Evolutionary conservation across 1,140 invertebrate genomes (phyloP).

Genomic region (Nasonia vitripennis): DNA sequence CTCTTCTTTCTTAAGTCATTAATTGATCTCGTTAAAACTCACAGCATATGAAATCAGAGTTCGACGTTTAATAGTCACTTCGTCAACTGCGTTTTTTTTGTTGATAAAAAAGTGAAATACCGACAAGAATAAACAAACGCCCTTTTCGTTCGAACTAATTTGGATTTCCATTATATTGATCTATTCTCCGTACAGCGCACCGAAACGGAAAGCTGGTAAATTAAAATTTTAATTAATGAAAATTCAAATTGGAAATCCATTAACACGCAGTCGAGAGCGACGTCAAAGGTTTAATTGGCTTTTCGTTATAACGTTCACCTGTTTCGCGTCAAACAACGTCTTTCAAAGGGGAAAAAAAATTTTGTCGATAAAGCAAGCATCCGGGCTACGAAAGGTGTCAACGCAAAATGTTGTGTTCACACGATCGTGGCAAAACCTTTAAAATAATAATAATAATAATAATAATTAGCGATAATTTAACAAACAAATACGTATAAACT

Average conservation of each 20-base stretch:
- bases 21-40: constrained; percentile 16
- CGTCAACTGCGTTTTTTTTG: background rate
- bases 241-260: background rate
- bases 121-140: background rate
- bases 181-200: background rate
- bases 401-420: constrained; percentile 16
- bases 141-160: background rate
- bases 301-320: background rate
- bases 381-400: background rate
- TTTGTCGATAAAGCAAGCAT: background rate
- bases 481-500: constrained; percentile 26
- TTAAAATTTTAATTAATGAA: background rate
- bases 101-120: background rate
- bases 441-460: background rate
- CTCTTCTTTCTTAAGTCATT: background rate
- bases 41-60: background rate
- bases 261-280: background rate
- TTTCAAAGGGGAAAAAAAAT: background rate
- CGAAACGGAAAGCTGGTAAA: background rate
- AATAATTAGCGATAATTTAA: constrained; percentile 1
- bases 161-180: too few species aligned
- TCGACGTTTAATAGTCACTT: background rate
- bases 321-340: background rate
- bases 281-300: background rate
- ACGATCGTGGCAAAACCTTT: background rate